phyloP scores from a whole-genome alignment of 2,888 invertebrate genomes.

The Celastrina argiolus region DNA sequence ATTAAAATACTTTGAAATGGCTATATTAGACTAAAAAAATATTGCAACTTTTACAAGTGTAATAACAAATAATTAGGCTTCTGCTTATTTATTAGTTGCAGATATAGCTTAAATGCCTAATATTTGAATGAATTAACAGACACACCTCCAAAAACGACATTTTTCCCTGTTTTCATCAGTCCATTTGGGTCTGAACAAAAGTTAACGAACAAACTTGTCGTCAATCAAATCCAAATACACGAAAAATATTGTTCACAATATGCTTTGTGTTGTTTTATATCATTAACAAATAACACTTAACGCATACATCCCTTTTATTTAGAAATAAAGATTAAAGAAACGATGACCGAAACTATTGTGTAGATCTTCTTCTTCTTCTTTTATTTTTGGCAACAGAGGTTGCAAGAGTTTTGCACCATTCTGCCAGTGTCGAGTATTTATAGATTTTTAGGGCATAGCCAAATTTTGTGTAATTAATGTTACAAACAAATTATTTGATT shows the following conservation, averaged over 20 bases:
- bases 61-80: not conserved
- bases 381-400: no score
- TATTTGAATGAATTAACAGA: not conserved
- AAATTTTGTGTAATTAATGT: no score
- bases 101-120: not conserved
- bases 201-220: not conserved
- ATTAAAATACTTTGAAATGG: not conserved
- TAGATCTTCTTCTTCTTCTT: no score
- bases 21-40: not conserved
- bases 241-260: not conserved
- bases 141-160: conserved; percentile 71
- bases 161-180: conserved; percentile 24
- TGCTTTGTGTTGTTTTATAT: not conserved
- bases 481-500: no score
- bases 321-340: not conserved
- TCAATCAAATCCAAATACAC: not conserved
- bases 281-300: not conserved
- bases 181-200: not conserved
- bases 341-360: not conserved
- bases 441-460: no score
- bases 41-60: not conserved
- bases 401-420: no score
- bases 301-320: not conserved
- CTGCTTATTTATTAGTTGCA: not conserved
- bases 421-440: no score